Base-by-base conservation (phyloP, 2,888 invertebrate genomes). In the Pristionchus entomophagus region DNA sequence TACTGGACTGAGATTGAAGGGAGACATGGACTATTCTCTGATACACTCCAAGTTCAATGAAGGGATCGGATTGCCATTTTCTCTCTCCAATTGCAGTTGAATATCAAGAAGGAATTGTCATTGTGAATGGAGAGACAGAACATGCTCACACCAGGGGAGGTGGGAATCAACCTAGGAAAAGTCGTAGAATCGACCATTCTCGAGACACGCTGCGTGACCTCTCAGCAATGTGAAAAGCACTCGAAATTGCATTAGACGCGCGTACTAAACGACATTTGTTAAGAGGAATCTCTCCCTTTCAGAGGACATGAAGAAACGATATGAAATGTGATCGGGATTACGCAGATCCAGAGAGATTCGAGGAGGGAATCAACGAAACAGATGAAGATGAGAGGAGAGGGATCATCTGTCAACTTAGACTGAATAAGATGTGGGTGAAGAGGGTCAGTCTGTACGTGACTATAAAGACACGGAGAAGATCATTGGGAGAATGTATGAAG, bases 221-320 rank as follows among this genome's bases (percentile, higher is more conserved):
- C 32, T 65, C 35, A 65, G 32, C 65, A 19, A 35, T 29, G 59
- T 19, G 14, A 35, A 35, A 19, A 65, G 65, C 65, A 65, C 65
- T 65, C 32, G 35, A 65, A 65, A 65, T 65, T 65, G 65, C 65
- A 65, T 65, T 65, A 65, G 17, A 65, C 65, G 65, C 29, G 62
- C 35, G 35, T 29, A 32, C 62, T 35, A 65, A 35, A 65, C 32
- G 62, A 3, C 29, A 62, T 32, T 32, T 29, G 35, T 65, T 65
- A 35, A 65, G 65, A 65, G 22, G 65, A 65, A n/a, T n/a, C 35
- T 65, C 65, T 65, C 62, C 17, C 29, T 35, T 35, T 35, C 29
- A 65, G 17, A n/a, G 35, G 65, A 29, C 26, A 29, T 29, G 29
- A 26, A 35, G 32, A 29, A 35, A 65, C 35, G 65, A 65, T 35